Evolutionary conservation across 2,797 vertebrate species (phyloP), one percentile per base, ranked within the genome.

Genomic region (Pangasius macronema): DNA sequence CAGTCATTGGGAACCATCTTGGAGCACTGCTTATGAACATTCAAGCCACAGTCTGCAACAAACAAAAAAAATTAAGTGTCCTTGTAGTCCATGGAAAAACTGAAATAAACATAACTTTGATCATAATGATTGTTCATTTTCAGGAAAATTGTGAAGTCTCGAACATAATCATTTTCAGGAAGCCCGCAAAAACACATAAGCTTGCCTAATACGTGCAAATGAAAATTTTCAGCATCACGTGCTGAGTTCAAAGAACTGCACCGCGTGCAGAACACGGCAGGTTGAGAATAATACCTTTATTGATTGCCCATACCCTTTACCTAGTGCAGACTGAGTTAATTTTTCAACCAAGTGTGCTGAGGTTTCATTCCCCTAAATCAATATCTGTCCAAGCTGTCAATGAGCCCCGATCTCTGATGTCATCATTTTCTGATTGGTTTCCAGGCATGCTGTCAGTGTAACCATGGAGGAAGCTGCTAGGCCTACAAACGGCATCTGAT

Each of bases 11-110:
- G 97, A 72, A 99, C 98, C 97, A 98, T 96, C 94, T 98, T 95
- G 18, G 97, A 99, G 92, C 99, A 99, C 1, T 99, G 97, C 94
- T 99, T 99, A 94, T 99, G 99, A 92, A 99, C 98, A 87, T 99
- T 99, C 94, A 99, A 93, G 84, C 99, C 98, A 92, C 99, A 99
- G 90, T 99, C 99, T 99, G 85, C 46, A 82, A 90, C n/a, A 89
- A n/a, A 90, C 27, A 89, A 24, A 91, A 82, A 39, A 57, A 16
- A 30, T 27, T 83, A n/a, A 53, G 5, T 18, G 63, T 13, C 30
- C 1, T 3, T 77, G 77, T 46, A 59, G 30, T 72, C 59, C 22
- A 39, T 6, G 42, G 72, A 27, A 46, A 11, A 42, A 42, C 65
- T 42, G 22, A 39, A 73, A 84, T 84, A 73, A 33, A 75, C 42